Evolutionary conservation across 2,888 invertebrate species (phyloP).

Genomic region (Liopterus haemorrhoidalis): DNA sequence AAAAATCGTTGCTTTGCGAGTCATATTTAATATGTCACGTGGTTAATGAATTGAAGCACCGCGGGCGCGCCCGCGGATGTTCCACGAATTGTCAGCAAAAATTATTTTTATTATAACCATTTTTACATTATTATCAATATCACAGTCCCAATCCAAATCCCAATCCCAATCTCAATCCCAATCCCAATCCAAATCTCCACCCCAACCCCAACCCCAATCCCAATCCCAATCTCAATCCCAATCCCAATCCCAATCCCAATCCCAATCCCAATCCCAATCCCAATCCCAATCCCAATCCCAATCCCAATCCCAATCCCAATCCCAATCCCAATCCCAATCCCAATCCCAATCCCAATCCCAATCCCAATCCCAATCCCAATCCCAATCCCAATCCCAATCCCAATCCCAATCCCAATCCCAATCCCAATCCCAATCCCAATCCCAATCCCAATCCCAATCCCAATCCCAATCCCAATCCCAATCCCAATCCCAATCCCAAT

Average conservation of each 20-base stretch:
- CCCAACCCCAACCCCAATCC: no score
- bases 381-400: neutral
- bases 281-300: slow-evolving; percentile 5
- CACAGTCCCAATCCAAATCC: no score
- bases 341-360: slow-evolving; percentile 1
- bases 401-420: neutral
- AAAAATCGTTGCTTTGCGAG: no score
- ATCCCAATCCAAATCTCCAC: no score
- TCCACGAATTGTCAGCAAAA: no score
- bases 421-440: neutral
- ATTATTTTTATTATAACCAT: no score
- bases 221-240: no score
- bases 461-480: slow-evolving; percentile 11
- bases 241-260: slow-evolving; percentile 7
- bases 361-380: neutral
- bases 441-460: slow-evolving; percentile 1
- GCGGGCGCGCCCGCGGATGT: no score
- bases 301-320: slow-evolving; percentile 8
- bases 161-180: no score
- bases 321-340: slow-evolving; percentile 4
- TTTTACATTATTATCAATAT: no score
- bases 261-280: slow-evolving; percentile 7
- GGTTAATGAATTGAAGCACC: no score
- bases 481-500: slow-evolving; percentile 14
- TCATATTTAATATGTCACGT: no score